phyloP scores from a whole-genome alignment of 1,140 invertebrate species.

The Drosophila nasuta region DNA sequence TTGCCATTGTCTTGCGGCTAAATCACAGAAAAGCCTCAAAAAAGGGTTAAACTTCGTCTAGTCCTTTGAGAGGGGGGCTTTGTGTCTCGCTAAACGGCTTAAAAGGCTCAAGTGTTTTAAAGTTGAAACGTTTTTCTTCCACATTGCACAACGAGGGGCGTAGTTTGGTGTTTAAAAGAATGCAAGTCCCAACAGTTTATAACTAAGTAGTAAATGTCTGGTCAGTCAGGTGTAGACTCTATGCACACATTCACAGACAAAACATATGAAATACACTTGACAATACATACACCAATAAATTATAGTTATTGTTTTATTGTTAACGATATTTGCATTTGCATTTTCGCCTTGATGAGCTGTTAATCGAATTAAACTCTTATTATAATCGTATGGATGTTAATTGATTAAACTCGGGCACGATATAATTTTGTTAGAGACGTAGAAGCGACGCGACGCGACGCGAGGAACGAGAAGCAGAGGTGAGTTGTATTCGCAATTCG shows the following conservation, averaged over 20 bases:
- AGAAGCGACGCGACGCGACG: slow-evolving; percentile 20
- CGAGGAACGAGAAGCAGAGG: neutral
- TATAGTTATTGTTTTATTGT: slow-evolving; percentile 11
- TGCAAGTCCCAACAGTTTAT: slow-evolving; percentile 13
- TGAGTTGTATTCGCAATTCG: neutral
- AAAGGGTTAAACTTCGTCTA: slow-evolving; percentile 52
- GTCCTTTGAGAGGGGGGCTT: slow-evolving; percentile 33
- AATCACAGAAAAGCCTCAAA: slow-evolving; percentile 39
- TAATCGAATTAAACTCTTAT: slow-evolving; percentile 24
- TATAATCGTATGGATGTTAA: slow-evolving; percentile 37
- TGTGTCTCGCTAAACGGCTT: slow-evolving; percentile 59
- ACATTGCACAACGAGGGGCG: slow-evolving; percentile 41
- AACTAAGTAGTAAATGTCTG: slow-evolving; percentile 35
- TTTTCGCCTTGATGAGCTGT: slow-evolving; percentile 9
- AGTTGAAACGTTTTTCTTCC: slow-evolving; percentile 49
- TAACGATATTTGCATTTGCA: slow-evolving; percentile 19
- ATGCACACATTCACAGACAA: slow-evolving; percentile 1
- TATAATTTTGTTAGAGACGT: slow-evolving; percentile 8
- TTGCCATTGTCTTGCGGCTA: slow-evolving; percentile 21
- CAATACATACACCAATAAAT: slow-evolving; percentile 13
- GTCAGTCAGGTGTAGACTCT: slow-evolving; percentile 54
- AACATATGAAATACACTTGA: slow-evolving; percentile 16
- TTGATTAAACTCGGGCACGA: slow-evolving; percentile 48
- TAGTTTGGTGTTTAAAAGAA: neutral
- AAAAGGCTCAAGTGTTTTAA: slow-evolving; percentile 62